phyloP scores from a whole-genome alignment of 1,140 invertebrate genomes.

The Chrysoperla carnea region DNA sequence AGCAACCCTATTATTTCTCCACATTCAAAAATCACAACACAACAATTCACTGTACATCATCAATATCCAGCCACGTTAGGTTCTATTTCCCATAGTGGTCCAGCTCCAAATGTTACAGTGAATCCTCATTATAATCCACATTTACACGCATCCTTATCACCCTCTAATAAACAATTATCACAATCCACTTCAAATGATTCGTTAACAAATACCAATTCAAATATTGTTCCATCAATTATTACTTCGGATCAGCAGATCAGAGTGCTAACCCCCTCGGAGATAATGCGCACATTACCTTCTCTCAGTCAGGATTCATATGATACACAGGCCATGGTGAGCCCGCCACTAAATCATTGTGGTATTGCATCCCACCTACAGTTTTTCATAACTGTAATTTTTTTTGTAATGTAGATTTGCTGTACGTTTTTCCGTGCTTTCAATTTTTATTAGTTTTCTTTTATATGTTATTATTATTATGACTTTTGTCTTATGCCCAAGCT shows the following conservation, averaged over 20 bases:
- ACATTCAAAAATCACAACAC: slow-evolving; percentile 15
- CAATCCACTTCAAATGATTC: slow-evolving; percentile 5
- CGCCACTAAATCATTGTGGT: slow-evolving; percentile 4
- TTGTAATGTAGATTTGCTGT: too few relatives aligned
- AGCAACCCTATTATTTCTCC: slow-evolving; percentile 9
- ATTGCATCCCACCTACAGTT: too few relatives aligned
- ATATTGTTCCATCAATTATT: slow-evolving; percentile 3
- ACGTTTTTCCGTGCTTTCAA: too few relatives aligned
- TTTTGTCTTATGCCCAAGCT: too few relatives aligned
- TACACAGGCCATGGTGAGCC: slow-evolving; percentile 39
- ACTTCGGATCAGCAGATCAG: slow-evolving; percentile 57
- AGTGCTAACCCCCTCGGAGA: slow-evolving; percentile 69
- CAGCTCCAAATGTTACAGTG: slow-evolving; percentile 37
- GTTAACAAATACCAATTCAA: slow-evolving; percentile 5
- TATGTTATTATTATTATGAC: too few relatives aligned
- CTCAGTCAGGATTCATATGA: slow-evolving; percentile 52
- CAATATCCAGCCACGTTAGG: slow-evolving; percentile 17
- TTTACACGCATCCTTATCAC: slow-evolving; percentile 5
- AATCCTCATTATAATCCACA: slow-evolving; percentile 26
- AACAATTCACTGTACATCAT: slow-evolving; percentile 21
- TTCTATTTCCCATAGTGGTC: slow-evolving; percentile 13
- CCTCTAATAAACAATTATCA: slow-evolving; percentile 4
- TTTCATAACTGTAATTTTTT: too few relatives aligned
- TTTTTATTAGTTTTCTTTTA: too few relatives aligned
- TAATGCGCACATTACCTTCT: slow-evolving; percentile 70